phyloP scores from a whole-genome alignment of 2,113 vertebrate genomes.

The Chlamydotis undulata region DNA sequence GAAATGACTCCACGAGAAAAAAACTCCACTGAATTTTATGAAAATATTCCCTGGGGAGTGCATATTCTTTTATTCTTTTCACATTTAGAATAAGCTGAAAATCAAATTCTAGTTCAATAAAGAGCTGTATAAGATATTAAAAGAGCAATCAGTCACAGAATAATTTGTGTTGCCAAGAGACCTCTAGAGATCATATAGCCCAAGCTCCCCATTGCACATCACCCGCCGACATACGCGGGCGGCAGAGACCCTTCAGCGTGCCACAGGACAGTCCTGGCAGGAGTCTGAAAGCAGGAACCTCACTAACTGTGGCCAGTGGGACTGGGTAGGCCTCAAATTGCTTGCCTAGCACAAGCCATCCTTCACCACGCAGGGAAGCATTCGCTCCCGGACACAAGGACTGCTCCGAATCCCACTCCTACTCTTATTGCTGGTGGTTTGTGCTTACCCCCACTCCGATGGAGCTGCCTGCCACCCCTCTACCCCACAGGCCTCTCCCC shows the following conservation, averaged over 20 bases:
- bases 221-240: accelerated
- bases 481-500: background rate
- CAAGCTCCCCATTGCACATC: background rate
- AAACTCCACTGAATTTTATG: background rate
- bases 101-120: background rate
- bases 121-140: background rate
- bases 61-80: background rate
- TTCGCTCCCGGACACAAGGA: accelerated
- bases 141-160: background rate
- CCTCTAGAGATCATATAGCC: background rate
- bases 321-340: too few species aligned
- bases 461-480: background rate
- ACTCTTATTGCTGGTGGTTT: background rate
- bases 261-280: background rate
- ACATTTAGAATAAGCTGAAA: background rate
- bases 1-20: background rate
- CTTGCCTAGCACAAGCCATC: background rate
- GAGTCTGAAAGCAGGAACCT: background rate
- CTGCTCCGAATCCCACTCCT: background rate
- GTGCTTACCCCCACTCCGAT: too few species aligned
- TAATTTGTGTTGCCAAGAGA: background rate
- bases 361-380: accelerated
- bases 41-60: background rate
- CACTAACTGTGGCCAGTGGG: background rate
- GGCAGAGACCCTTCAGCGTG: background rate